Evolutionary conservation across 2,113 vertebrate genomes (phyloP), one percentile per base, ranked within the genome.

Genomic region (Chiloscyllium plagiosum): DNA sequence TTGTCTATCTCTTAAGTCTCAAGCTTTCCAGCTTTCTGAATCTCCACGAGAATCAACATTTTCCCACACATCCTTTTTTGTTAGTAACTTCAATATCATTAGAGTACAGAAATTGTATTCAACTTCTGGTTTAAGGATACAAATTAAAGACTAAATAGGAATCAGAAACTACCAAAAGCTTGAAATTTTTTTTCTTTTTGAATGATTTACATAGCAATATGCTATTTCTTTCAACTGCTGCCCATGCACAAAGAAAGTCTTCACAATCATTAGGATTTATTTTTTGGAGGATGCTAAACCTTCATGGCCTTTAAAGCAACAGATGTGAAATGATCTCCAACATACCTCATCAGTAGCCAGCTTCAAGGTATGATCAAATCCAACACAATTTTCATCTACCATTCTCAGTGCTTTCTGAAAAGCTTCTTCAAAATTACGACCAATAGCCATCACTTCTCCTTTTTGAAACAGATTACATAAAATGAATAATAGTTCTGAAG

Each of bases 371-470:
- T 99, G 98, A 96, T 99, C 99, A 2, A 99, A 99, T 76, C 99
- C 99, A 2, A 99, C 97, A 0, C 99, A 99, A 97, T 99, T 99
- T 97, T 99, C 99, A 0, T 99, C 99, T 96, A 99, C 99, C 99
- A 99, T 99, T 97, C 99, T 98, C 97, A 99, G 97, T 0, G 99
- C 99, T 96, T 99, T 99, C 97, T 99, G 99, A 97, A 99, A 99
- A 1, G 99, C 99, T 96, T 99, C 99, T 97, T 99, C 99, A 0
- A 99, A 99, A 96, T 97, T 98, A 3, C 99, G 98, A 0, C 99
- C 99, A 0, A 99, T 99, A 56, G 98, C 98, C 99, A 99, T 99
- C 94, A 99, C 99, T 97, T 99, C 99, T 1, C 99, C 99, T 99
- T 78, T 95, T 50, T 95, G 69, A 72, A 72, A 70, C 93, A 94